Conservation (phyloP, 2,888 invertebrate species). For the Atethmia centrago region DNA sequence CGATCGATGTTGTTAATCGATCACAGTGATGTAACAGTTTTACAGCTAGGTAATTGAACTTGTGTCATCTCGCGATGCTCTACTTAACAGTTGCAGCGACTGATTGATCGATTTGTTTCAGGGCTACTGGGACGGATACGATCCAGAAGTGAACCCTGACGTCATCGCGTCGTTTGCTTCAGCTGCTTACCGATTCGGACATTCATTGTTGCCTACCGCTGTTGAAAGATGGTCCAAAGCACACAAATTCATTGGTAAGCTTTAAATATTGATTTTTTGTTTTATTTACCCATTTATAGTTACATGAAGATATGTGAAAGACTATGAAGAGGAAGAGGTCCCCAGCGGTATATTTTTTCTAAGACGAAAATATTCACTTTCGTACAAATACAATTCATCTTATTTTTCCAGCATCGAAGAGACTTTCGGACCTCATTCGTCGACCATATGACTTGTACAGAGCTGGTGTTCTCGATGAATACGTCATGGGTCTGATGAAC, state of each 20-base stretch:
- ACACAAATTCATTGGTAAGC: conserved; percentile 96
- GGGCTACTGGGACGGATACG: conserved; percentile 96
- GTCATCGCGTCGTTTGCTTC: conserved; percentile 97
- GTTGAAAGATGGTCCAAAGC: conserved; percentile 98
- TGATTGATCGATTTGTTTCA: conserved; percentile 74
- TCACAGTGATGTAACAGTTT: conserved; percentile 43
- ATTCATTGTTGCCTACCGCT: conserved; percentile 96
- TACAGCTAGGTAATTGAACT: conserved; percentile 53
- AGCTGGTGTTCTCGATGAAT: conserved; percentile 97
- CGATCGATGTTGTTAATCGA: conserved; percentile 25
- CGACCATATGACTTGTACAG: conserved; percentile 97
- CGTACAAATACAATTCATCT: neutral
- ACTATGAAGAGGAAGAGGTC: neutral
- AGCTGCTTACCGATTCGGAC: conserved; percentile 97
- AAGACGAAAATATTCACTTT: neutral
- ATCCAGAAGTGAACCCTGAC: conserved; percentile 95
- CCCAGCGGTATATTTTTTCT: neutral
- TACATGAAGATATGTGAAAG: neutral
- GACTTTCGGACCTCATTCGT: conserved; percentile 96
- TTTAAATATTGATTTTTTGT: neutral
- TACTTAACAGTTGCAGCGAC: conserved; percentile 36
- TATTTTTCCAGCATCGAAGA: conserved; percentile 93
- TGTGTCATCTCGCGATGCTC: conserved; percentile 40
- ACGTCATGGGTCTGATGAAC: conserved; percentile 97
- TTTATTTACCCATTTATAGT: neutral